Evolutionary conservation across 1,140 invertebrate genomes (phyloP).

Genomic region (Triops longicaudatus): DNA sequence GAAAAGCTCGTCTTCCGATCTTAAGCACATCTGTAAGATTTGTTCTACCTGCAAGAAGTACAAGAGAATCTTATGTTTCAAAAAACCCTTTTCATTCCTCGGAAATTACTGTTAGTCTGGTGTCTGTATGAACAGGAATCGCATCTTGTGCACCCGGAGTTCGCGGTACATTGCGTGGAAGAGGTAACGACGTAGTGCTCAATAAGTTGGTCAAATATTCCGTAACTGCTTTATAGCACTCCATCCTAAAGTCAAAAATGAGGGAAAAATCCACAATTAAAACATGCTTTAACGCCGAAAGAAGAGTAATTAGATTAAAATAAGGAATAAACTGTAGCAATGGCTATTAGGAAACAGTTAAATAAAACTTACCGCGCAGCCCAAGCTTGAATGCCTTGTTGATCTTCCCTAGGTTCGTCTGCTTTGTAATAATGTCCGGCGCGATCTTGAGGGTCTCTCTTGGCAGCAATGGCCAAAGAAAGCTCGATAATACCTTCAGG

Average conservation of each 20-base stretch:
- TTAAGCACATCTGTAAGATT: conserved; percentile 41
- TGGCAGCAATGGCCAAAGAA: conserved; percentile 69
- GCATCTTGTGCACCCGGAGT: background rate
- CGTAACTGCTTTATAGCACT: background rate
- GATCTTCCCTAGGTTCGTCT: conserved; percentile 67
- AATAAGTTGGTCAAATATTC: background rate
- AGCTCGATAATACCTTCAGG: conserved; percentile 84
- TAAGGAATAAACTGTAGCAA: no score
- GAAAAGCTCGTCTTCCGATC: conserved; percentile 69
- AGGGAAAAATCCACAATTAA: background rate
- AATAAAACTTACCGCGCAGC: conserved; percentile 34
- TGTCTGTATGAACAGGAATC: background rate
- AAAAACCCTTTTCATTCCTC: background rate
- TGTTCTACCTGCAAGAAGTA: conserved; percentile 36
- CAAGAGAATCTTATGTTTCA: background rate
- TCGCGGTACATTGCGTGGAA: conserved; percentile 5
- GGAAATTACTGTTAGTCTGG: background rate
- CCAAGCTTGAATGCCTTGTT: conserved; percentile 39
- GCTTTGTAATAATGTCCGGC: conserved; percentile 82
- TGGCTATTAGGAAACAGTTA: background rate
- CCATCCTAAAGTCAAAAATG: background rate
- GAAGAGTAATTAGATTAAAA: no score
- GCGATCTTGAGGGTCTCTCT: conserved; percentile 73
- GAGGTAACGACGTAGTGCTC: background rate
- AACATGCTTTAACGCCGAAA: no score